These are phyloP conservation scores for Eupristina koningsbergeri DNA, from an alignment of 1,140 invertebrate genomes.

Conservation along the genomic window DNA sequence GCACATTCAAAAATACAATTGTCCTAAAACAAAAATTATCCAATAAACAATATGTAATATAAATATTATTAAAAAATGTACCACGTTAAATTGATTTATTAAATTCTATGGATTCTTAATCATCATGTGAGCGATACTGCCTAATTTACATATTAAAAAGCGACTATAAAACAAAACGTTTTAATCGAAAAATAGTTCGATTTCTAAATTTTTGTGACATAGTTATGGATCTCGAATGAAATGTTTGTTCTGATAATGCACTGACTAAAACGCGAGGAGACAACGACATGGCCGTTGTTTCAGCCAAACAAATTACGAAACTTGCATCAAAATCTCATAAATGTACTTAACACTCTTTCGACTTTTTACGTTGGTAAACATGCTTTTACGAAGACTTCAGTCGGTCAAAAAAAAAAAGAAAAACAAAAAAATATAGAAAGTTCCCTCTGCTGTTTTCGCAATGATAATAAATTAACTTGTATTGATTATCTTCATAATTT, in stretches of 20 bases:
- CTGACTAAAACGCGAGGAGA: slow-evolving; percentile 6
- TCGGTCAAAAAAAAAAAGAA: not conserved
- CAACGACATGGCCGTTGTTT: slow-evolving; percentile 17
- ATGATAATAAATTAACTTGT: slow-evolving; percentile 8
- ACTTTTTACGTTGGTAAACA: not conserved
- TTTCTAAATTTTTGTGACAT: slow-evolving; percentile 11
- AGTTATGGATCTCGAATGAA: not conserved
- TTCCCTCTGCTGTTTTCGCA: too few relatives aligned
- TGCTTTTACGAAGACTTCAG: slow-evolving; percentile 15
- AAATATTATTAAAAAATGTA: too few relatives aligned
- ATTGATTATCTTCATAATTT: slow-evolving; percentile 17
- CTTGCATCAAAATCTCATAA: slow-evolving; percentile 42
- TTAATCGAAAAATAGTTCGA: slow-evolving; percentile 14
- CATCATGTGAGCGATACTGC: not conserved
- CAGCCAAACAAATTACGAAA: slow-evolving; percentile 44
- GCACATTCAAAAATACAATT: too few relatives aligned
- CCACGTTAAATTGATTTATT: too few relatives aligned
- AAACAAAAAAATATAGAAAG: too few relatives aligned
- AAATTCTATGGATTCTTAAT: not conserved
- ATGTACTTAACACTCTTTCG: slow-evolving; percentile 21
- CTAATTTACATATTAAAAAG: not conserved
- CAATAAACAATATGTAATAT: too few relatives aligned
- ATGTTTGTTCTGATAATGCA: not conserved
- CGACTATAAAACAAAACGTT: not conserved
- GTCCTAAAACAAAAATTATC: too few relatives aligned